Conservation (phyloP, 2,797 vertebrate species). For the Pogoniulus pusillus region DNA sequence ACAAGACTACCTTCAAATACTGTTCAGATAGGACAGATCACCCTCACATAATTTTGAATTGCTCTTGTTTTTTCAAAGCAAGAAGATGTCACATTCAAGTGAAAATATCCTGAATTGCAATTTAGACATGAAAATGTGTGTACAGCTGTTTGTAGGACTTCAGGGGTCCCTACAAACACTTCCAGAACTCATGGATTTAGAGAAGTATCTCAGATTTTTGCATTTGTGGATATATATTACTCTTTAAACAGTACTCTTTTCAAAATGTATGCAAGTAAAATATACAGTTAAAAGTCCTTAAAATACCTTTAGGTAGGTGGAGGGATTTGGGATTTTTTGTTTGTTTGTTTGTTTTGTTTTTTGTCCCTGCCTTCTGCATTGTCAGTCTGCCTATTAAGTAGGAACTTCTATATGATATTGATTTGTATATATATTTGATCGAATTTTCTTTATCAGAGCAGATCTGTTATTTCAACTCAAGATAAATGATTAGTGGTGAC, state of each 20-base stretch:
- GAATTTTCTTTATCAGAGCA: not conserved
- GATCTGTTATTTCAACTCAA: not conserved
- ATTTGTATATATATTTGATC: not conserved
- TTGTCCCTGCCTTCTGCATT: not conserved
- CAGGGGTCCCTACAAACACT: not conserved
- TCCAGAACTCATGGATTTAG: constrained; percentile 1
- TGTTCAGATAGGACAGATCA: constrained; percentile 1
- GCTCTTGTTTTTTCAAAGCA: not conserved
- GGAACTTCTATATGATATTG: not conserved
- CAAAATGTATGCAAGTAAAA: constrained; percentile 2
- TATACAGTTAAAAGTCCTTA: constrained; percentile 33
- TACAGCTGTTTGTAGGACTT: not conserved
- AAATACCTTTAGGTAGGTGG: constrained; percentile 22
- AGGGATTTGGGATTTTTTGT: not conserved
- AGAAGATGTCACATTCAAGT: not conserved
- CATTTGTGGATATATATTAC: not conserved
- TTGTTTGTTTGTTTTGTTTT: not conserved
- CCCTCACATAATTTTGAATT: constrained; percentile 14
- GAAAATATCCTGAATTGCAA: not conserved
- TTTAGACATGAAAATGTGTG: not conserved
- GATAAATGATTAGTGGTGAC: not conserved
- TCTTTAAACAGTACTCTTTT: constrained; percentile 10
- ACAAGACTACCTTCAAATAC: constrained; percentile 1
- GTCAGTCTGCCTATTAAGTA: not conserved
- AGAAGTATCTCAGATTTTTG: not conserved